Evolutionary conservation across 1,140 invertebrate species (phyloP).

Genomic region (Monochamus saltuarius): DNA sequence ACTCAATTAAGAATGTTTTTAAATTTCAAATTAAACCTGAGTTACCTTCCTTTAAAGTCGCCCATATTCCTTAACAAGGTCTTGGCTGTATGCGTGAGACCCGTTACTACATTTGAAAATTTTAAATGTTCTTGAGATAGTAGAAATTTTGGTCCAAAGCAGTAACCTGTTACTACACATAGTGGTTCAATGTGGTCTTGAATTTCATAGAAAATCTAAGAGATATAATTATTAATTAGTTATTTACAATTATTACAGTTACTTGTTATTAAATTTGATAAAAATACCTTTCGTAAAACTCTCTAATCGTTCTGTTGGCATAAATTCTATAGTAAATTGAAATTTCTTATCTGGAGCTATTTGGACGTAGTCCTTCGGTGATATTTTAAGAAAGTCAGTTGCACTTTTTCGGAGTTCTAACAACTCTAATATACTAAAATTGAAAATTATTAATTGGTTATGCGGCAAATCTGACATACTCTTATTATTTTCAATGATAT

Average conservation of each 20-base stretch:
- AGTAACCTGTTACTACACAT: slow-evolving; percentile 47
- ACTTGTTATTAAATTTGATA: slow-evolving; percentile 4
- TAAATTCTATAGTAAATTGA: slow-evolving; percentile 46
- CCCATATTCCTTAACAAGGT: slow-evolving; percentile 51
- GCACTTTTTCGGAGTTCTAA: no score
- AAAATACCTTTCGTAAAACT: slow-evolving; percentile 39
- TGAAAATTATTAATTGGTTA: no score
- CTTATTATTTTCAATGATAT: no score
- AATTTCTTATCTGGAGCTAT: slow-evolving; percentile 40
- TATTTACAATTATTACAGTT: no score
- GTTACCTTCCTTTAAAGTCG: slow-evolving; percentile 51
- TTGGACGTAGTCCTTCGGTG: slow-evolving; percentile 33
- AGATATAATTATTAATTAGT: slow-evolving; percentile 5
- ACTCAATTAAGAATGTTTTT: no score
- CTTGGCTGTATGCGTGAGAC: slow-evolving; percentile 36
- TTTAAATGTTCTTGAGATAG: slow-evolving; percentile 45
- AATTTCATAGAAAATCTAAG: slow-evolving; percentile 41
- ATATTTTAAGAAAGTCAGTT: no score
- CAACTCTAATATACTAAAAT: no score
- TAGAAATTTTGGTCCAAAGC: slow-evolving; percentile 46
- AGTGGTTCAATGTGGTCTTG: slow-evolving; percentile 43
- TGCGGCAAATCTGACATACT: no score
- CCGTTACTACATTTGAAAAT: slow-evolving; percentile 48
- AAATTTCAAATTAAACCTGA: no score
- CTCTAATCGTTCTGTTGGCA: slow-evolving; percentile 38